A percentile compares a stretch with the other conserved stretches of the same genome.
phyloP scores from a whole-genome alignment of 2,113 vertebrate genomes.

The Mustelus asterias region DNA sequence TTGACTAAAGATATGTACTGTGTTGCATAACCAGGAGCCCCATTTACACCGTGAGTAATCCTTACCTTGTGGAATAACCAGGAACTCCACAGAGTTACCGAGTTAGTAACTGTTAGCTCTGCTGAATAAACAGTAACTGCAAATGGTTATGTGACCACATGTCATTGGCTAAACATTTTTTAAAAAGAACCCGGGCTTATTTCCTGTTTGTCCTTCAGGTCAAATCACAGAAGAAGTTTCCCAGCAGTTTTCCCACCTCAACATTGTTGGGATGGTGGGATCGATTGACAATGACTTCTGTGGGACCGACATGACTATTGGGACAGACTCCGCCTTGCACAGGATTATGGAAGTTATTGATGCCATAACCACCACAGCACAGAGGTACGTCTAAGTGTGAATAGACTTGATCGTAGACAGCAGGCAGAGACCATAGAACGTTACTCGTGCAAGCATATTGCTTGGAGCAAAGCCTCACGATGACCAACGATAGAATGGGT shows the following conservation, averaged over 20 bases:
- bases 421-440: not conserved
- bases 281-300: conserved; percentile 95
- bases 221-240: conserved; percentile 71
- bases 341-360: conserved; percentile 90
- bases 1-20: not conserved
- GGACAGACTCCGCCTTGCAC: conserved; percentile 82
- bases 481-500: not conserved
- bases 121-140: not conserved
- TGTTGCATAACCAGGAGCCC: not conserved
- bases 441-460: not conserved
- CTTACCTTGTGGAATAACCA: not conserved
- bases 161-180: not conserved
- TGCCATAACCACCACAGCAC: conserved; percentile 83
- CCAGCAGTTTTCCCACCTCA: conserved; percentile 61
- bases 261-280: conserved; percentile 82
- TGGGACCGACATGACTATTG: conserved; percentile 91
- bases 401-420: not conserved
- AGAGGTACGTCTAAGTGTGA: conserved; percentile 59
- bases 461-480: not conserved
- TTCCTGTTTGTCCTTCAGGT: conserved; percentile 51
- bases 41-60: not conserved
- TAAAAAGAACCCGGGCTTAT: not conserved
- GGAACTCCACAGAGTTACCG: not conserved
- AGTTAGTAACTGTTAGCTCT: not conserved
- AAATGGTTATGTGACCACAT: not conserved